Conservation (phyloP, 2,888 invertebrate genomes). For the Diloba caeruleocephala region DNA sequence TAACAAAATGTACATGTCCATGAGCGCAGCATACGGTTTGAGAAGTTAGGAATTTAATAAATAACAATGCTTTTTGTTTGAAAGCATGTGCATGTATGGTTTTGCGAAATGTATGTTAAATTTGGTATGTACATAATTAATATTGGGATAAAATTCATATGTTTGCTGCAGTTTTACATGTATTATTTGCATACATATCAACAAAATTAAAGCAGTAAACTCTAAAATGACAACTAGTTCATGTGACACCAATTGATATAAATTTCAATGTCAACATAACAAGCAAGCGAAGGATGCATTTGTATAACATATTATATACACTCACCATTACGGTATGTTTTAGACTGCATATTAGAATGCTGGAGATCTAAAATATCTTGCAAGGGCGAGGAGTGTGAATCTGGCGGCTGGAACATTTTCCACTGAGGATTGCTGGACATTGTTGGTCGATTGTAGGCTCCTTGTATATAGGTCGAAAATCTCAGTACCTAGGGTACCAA, state of each 20-base stretch:
- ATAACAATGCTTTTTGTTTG: too few species aligned
- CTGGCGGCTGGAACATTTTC: conserved; percentile 97
- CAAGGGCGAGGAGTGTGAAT: conserved; percentile 94
- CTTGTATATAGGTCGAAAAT: conserved; percentile 84
- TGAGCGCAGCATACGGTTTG: too few species aligned
- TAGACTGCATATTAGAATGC: conserved; percentile 87
- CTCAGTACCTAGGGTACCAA: conserved; percentile 74
- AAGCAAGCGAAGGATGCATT: conserved; percentile 22
- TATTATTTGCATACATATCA: too few species aligned
- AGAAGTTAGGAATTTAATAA: too few species aligned
- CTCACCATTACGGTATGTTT: conserved; percentile 89
- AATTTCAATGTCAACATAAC: conserved; percentile 32
- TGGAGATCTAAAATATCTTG: conserved; percentile 94
- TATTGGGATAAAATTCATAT: too few species aligned
- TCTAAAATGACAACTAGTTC: conserved; percentile 20
- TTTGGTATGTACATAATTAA: too few species aligned
- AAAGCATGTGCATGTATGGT: too few species aligned
- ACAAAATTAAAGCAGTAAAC: conserved; percentile 5
- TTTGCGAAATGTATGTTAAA: too few species aligned
- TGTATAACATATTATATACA: conserved; percentile 25
- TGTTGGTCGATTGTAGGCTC: conserved; percentile 76
- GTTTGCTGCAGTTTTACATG: too few species aligned
- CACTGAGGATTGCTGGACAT: conserved; percentile 96
- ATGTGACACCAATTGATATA: conserved; percentile 34
- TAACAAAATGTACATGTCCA: too few species aligned